Base-by-base conservation (phyloP, 1,140 invertebrate genomes). In the Andrena cerasifolii region DNA sequence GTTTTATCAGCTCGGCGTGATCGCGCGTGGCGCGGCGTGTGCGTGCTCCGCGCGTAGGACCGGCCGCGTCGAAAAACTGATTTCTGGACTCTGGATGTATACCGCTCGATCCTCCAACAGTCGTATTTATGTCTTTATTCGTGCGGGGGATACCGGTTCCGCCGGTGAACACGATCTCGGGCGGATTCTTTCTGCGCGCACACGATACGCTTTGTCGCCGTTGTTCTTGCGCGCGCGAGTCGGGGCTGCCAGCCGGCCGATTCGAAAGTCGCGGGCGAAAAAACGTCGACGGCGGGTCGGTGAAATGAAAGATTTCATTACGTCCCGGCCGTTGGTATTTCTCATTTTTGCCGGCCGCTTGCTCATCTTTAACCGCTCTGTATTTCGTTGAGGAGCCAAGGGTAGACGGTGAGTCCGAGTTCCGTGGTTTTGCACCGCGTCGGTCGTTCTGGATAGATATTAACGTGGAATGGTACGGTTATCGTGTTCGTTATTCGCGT, bases 111-210 rank as follows among this genome's bases (percentile, higher is more conserved):
- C 45, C 16, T 31, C 56, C 45, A 49, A 40, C 65, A 58, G 62
- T 73, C 58, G 76, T 78, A 78, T 78, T 78, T 78, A 78, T 78
- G 76, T 78, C 76, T 78, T 78, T 73, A 78, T 78, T 73, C 76
- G 70, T 73, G 56, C 76, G 68, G 56, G 6, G 59, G 26, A 78
- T 78, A 78, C 76, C 68, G 76, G 76, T 73, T 78, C 51, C 36
- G 3, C 18, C 10, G 31, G 26, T 61, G 56, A 33, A 31, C 61
- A 45, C 24, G 74, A 77, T 56, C 16, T 6, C 31, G 61, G 63
- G n/a, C n/a, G 45, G 53, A 77, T 77, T 56, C 73, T 67, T n/a
- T 58, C 24, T 33, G 21, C 51, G 24, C 43, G 51, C 31, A 31
- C 51, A 47, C 51, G 62, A 75, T 75, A 58, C 73, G 73, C 73